A percentile compares a stretch with the other conserved stretches of the same genome.
phyloP scores from a whole-genome alignment of 2,113 vertebrate species.

The Eptatretus burgeri region DNA sequence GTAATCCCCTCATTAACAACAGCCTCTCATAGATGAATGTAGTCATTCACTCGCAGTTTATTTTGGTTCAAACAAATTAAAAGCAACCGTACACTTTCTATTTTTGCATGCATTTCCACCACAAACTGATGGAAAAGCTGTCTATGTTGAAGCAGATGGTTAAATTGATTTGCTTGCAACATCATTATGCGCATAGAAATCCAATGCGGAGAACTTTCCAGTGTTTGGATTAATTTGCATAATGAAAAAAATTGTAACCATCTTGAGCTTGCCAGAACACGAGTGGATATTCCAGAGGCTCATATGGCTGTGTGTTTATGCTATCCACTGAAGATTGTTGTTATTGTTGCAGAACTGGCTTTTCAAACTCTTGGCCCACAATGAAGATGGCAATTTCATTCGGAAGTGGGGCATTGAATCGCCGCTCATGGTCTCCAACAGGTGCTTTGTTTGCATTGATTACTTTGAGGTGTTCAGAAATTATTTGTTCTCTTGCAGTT shows the following conservation, averaged over 20 bases:
- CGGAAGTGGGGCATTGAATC: neutral
- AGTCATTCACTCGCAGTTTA: neutral
- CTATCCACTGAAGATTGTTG: neutral
- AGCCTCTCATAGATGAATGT: neutral
- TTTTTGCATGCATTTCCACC: neutral
- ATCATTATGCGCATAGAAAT: neutral
- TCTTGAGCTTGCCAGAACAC: neutral
- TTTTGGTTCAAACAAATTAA: neutral
- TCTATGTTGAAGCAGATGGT: neutral
- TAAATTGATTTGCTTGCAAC: neutral
- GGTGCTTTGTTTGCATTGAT: neutral
- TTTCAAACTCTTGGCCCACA: neutral
- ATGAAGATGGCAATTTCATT: neutral
- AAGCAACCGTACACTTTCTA: neutral
- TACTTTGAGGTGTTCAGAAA: neutral
- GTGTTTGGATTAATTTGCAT: neutral
- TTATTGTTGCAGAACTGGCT: neutral
- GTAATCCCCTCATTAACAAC: neutral
- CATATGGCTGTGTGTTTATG: neutral
- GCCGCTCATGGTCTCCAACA: neutral
- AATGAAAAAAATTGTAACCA: neutral
- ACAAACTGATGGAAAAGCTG: neutral
- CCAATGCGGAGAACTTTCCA: neutral
- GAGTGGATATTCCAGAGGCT: neutral
- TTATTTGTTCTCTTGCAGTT: neutral